Evolutionary conservation across 2,888 invertebrate genomes (phyloP).

Genomic region (Bibio marci): DNA sequence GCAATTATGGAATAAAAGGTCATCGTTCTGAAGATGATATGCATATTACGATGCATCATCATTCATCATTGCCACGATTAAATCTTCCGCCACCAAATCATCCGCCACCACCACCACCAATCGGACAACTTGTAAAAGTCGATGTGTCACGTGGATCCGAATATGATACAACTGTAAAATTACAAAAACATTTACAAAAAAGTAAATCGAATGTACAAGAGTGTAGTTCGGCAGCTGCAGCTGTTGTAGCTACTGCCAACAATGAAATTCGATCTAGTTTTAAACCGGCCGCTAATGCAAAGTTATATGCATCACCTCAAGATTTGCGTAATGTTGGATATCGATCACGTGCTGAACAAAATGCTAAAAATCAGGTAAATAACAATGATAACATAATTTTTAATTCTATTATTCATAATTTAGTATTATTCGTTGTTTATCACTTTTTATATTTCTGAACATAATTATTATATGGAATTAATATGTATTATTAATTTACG

Average conservation of each 20-base stretch:
- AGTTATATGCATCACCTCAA: constrained; percentile 77
- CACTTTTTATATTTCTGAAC: no score
- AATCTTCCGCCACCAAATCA: constrained; percentile 62
- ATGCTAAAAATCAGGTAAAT: constrained; percentile 11
- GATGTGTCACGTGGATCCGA: constrained; percentile 37
- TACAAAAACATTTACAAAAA: constrained; percentile 24
- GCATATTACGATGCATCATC: constrained; percentile 23
- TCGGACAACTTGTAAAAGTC: constrained; percentile 52
- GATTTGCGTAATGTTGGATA: constrained; percentile 60
- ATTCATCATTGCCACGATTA: constrained; percentile 28
- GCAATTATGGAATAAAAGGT: constrained; percentile 26
- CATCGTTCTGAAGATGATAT: constrained; percentile 59
- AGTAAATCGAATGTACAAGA: constrained; percentile 14
- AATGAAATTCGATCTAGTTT: constrained; percentile 64
- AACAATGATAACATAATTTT: constrained; percentile 11
- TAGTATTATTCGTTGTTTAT: no score
- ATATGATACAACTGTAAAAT: constrained; percentile 28
- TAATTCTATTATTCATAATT: not conserved
- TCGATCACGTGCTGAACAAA: constrained; percentile 34
- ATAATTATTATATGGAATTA: no score
- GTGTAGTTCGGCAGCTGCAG: constrained; percentile 9
- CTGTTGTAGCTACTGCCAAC: constrained; percentile 9
- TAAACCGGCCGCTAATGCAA: constrained; percentile 69
- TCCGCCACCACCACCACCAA: constrained; percentile 65
- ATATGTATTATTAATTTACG: no score